Evolutionary conservation across 1,140 invertebrate genomes (phyloP).

Genomic region (Ceratina calcarata): DNA sequence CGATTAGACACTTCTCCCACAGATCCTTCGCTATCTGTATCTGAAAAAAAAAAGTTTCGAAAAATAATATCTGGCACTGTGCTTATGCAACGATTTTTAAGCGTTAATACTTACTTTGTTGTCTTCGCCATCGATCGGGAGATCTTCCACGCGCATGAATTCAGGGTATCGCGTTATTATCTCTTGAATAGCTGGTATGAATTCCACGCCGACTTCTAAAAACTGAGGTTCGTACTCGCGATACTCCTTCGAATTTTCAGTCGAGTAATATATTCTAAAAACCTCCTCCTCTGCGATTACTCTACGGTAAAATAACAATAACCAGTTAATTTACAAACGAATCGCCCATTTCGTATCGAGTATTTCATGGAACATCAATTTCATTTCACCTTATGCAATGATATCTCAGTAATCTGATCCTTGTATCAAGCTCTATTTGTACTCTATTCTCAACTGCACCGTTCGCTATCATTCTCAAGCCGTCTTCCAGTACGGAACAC

Average conservation of each 20-base stretch:
- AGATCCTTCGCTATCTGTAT: conserved; percentile 83
- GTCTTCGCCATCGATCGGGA: conserved; percentile 84
- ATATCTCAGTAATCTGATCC: conserved; percentile 85
- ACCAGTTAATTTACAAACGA: background rate
- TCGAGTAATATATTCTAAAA: conserved; percentile 88
- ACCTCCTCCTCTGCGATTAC: conserved; percentile 83
- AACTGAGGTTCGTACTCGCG: conserved; percentile 90
- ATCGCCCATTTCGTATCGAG: background rate
- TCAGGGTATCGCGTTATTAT: conserved; percentile 89
- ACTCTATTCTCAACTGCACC: conserved; percentile 84
- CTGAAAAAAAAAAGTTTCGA: conserved; percentile 71
- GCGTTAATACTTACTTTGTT: conserved; percentile 81
- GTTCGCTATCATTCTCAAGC: conserved; percentile 84
- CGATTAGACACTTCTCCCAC: conserved; percentile 87
- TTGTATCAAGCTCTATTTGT: conserved; percentile 85
- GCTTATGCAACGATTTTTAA: conserved; percentile 16
- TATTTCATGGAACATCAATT: background rate
- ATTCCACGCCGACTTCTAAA: conserved; percentile 86
- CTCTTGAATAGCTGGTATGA: conserved; percentile 85
- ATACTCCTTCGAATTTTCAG: conserved; percentile 91
- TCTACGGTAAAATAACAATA: conserved; percentile 74
- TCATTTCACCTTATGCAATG: conserved; percentile 83
- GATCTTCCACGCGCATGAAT: conserved; percentile 86
- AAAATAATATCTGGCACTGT: background rate
- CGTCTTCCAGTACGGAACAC: conserved; percentile 86